phyloP scores from a whole-genome alignment of 2,113 vertebrate species.

The Fulica atra region DNA sequence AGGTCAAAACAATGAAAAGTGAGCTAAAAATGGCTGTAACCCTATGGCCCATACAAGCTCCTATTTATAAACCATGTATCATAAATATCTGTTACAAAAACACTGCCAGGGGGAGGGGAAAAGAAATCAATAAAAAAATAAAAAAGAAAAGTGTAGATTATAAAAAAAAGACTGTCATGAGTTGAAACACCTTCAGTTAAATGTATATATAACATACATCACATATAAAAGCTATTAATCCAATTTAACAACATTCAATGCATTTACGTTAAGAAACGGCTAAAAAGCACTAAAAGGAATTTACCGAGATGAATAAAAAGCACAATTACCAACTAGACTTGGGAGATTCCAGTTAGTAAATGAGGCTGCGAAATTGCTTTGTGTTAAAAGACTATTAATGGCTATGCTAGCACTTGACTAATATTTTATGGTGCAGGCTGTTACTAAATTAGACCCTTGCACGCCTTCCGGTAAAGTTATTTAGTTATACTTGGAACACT shows the following conservation, averaged over 20 bases:
- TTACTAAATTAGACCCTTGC: constrained; percentile 57
- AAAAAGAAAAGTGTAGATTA: constrained; percentile 33
- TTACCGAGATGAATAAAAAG: constrained; percentile 78
- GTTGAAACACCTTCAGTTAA: constrained; percentile 57
- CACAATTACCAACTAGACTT: constrained; percentile 72
- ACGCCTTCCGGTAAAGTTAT: constrained; percentile 36
- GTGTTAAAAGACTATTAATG: constrained; percentile 76
- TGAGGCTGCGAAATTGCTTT: constrained; percentile 76
- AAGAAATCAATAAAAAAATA: constrained; percentile 58
- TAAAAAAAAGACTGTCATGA: constrained; percentile 37
- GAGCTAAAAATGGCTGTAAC: not conserved
- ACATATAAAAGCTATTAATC: constrained; percentile 67
- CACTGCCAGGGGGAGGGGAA: not conserved
- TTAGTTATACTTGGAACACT: constrained; percentile 34
- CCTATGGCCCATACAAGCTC: not conserved
- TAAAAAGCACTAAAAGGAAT: constrained; percentile 74
- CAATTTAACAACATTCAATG: constrained; percentile 65
- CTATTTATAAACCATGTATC: constrained; percentile 49
- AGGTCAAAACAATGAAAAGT: constrained; percentile 37
- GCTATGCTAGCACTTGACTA: constrained; percentile 60
- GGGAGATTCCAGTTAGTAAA: constrained; percentile 75
- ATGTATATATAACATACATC: constrained; percentile 54
- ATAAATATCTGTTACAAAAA: constrained; percentile 48
- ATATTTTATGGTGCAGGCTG: constrained; percentile 68
- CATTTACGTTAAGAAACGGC: constrained; percentile 69